A percentile compares a stretch with the other conserved stretches of the same genome.
Evolutionary conservation across 2,888 invertebrate species (phyloP).

Genomic region (Cheilosia soror): DNA sequence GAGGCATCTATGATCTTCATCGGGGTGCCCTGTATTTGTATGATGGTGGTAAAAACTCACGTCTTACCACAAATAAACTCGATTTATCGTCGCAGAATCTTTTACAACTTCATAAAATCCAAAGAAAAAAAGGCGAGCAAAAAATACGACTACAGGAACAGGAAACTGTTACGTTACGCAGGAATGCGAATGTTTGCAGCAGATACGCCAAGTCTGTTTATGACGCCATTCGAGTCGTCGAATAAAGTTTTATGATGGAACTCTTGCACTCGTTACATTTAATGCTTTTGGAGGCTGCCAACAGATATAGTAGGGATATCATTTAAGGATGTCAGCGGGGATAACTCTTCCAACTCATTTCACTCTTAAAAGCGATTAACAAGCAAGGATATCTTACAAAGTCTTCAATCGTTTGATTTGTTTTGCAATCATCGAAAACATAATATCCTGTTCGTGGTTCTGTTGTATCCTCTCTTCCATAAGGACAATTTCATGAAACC

Average conservation of each 20-base stretch:
- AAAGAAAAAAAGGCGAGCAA: conserved; percentile 16
- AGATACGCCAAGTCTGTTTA: conserved; percentile 65
- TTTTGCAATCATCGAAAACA: conserved; percentile 4
- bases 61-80: conserved; percentile 61
- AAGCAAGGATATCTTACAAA: neutral
- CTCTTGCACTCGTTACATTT: conserved; percentile 61
- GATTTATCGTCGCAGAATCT: conserved; percentile 65
- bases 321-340: conserved; percentile 12
- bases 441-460: conserved; percentile 34
- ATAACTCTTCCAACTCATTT: conserved; percentile 30
- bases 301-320: conserved; percentile 22
- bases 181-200: conserved; percentile 50
- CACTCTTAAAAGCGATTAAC: neutral
- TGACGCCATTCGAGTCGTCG: conserved; percentile 65
- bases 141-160: conserved; percentile 24
- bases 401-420: neutral
- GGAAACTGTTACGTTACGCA: conserved; percentile 51
- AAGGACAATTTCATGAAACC: conserved; percentile 35
- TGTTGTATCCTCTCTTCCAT: neutral
- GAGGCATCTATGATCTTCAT: conserved; percentile 47
- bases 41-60: conserved; percentile 54
- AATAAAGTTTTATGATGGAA: conserved; percentile 64
- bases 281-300: conserved; percentile 34
- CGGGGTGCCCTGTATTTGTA: conserved; percentile 6
- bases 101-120: conserved; percentile 70